Conservation (phyloP, 2,113 vertebrate species). For the Orcinus orca region DNA sequence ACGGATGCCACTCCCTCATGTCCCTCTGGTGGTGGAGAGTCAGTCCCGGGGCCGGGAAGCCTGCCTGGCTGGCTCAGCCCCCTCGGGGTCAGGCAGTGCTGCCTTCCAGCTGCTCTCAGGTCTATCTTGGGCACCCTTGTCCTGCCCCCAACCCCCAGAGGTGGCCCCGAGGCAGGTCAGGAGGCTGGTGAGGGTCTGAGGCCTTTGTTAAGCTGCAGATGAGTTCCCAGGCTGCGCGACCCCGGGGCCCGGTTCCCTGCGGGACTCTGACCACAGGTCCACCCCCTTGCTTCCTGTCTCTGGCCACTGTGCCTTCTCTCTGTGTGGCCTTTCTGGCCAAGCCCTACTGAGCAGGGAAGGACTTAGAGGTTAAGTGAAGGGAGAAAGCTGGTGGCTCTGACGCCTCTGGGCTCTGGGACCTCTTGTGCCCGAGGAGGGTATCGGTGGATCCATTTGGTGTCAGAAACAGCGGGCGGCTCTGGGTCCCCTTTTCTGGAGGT, state of each 20-base stretch:
- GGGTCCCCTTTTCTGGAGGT: background rate
- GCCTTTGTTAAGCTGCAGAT: background rate
- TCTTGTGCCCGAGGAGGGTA: background rate
- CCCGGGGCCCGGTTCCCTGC: background rate
- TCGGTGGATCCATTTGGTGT: background rate
- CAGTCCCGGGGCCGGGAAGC: background rate
- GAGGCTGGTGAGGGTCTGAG: background rate
- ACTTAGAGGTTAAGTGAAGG: background rate
- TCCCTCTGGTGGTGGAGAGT: background rate
- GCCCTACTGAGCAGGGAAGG: background rate
- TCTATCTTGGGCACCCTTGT: background rate
- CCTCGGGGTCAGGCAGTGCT: background rate
- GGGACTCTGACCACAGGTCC: background rate
- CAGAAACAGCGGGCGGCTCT: background rate
- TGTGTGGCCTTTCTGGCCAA: background rate
- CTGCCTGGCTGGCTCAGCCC: background rate
- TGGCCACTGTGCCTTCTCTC: background rate
- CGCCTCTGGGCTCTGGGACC: background rate
- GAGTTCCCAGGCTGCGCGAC: background rate
- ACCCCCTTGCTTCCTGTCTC: background rate
- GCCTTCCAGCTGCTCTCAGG: background rate
- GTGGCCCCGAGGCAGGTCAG: background rate
- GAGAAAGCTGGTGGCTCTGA: background rate
- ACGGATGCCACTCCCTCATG: rapidly evolving
- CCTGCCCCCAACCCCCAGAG: background rate